Evolutionary conservation across 2,113 vertebrate genomes (phyloP), one percentile per base, ranked within the genome.

Genomic region (Ifrita kowaldi): DNA sequence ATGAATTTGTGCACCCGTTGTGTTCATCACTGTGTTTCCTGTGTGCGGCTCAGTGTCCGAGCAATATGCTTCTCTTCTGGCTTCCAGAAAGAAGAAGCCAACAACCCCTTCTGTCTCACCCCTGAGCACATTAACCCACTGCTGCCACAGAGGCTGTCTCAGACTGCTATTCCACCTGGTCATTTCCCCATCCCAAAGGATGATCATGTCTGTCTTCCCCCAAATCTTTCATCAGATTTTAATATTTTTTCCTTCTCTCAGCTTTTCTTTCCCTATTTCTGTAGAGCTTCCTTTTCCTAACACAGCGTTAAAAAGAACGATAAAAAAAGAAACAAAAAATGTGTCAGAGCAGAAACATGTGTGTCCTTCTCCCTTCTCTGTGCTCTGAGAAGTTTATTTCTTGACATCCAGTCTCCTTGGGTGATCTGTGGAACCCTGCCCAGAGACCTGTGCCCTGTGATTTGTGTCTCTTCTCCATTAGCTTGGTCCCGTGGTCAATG

Each of bases 241-340:
- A 94, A 79, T 93, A 87, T 88, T 84, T 56, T 95, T 18, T 52
- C 39, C 18, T 79, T 95, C 65, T 91, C 78, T 85, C 52, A 64
- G 30, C 23, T 14, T 87, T 78, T n/a, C n/a, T 84, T 49, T 32
- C 28, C 5, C 8, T 52, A 14, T 80, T 95, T 87, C 87, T 75
- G 76, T 75, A 80, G 47, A 65, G 21, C 50, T 77, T 93, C 56
- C 19, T 92, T 80, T 81, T 84, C 63, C 93, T 82, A 84, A n/a
- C 23, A 86, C 4, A 60, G 11, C 27, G 35, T 65, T 73, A 70
- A 76, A 88, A 77, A 10, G 16, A 86, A n/a, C 16, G 69, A 82
- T 70, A 84, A 81, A 91, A 89, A 74, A 87, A 52, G 13, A 65
- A 93, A 69, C 8, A 8, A 77, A 95, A 78, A 92, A 60, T 42